Evolutionary conservation across 2,888 invertebrate genomes (phyloP), one percentile per base, ranked within the genome.

Genomic region (Sicus ferrugineus): DNA sequence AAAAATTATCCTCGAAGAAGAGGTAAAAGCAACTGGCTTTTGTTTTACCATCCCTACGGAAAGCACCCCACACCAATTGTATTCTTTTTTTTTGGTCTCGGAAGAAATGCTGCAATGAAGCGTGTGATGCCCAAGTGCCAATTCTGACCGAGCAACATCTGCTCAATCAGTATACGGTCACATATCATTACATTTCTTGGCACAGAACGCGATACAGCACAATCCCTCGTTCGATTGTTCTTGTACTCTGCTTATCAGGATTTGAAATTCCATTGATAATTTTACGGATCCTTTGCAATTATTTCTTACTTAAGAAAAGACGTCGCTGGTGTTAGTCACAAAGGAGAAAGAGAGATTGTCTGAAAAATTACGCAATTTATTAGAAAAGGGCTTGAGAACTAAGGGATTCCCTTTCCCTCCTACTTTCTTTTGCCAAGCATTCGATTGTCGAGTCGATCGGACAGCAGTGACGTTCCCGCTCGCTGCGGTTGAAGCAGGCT

Each of bases 281-380:
- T 23, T 26, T 38, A 6, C 42, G 23, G 56, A 38, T 38, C 21
- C 58, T 26, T 67, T 31, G 30, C 31, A 59, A 50, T 67, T 67
- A 59, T 59, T 59, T 67, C 21, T 58, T 28, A 48, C 59, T 59
- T 59, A 67, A 59, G 30, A 38, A 34, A 34, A 14, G 26, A 42
- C n/a, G 34, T 28, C 5, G 16, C 14, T 9, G n/a, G 42, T 9
- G 9, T 3, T 11, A 21, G 7, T 30, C 4, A 26, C 31, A 7
- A 66, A 50, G 14, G 30, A 48, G 61, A 48, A 30, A 38, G 5
- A 28, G 52, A 9, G 26, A 34, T 68, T 46, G 54, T 67, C 69
- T 75, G 72, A 73, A 75, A 80, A 80, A 80, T 82, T 81, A 77
- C 75, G 78, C 78, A 80, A 81, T 81, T 81, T 80, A 81, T 79